Percentiles rank a stretch among this genome's conserved stretches.
These are phyloP conservation scores for Dicranocentrus wangi DNA, from an alignment of 2,888 invertebrate species.

Conservation along the genomic window DNA sequence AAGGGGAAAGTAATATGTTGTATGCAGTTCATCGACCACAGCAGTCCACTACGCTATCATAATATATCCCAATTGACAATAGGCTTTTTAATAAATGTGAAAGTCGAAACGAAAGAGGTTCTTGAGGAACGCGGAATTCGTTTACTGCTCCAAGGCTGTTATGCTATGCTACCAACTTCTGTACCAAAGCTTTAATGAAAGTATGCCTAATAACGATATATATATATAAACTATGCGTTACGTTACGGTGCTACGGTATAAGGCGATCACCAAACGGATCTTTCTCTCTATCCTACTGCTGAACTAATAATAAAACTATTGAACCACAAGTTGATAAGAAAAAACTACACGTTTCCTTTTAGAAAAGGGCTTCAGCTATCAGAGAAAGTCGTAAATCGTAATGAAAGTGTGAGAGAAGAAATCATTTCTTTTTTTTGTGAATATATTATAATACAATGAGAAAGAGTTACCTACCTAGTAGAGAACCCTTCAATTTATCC, in stretches of 20 bases:
- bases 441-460: no score
- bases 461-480: no score
- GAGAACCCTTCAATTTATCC: no score
- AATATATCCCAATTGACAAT: slow-evolving; percentile 16
- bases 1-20: not conserved
- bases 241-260: not conserved
- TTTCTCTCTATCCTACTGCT: not conserved
- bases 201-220: no score
- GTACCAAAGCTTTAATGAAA: no score
- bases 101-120: not conserved
- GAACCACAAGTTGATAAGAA: not conserved
- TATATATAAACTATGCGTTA: no score
- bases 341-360: not conserved
- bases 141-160: no score
- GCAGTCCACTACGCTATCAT: not conserved
- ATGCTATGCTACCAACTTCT: no score
- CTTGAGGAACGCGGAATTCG: no score
- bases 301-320: not conserved
- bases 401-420: not conserved
- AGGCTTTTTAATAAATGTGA: not conserved
- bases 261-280: not conserved
- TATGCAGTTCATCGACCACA: not conserved
- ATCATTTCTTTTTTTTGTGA: not conserved
- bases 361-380: no score
- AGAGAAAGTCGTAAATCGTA: slow-evolving; percentile 1